Evolutionary conservation across 1,140 invertebrate species (phyloP).

Genomic region (Idris sp.): DNA sequence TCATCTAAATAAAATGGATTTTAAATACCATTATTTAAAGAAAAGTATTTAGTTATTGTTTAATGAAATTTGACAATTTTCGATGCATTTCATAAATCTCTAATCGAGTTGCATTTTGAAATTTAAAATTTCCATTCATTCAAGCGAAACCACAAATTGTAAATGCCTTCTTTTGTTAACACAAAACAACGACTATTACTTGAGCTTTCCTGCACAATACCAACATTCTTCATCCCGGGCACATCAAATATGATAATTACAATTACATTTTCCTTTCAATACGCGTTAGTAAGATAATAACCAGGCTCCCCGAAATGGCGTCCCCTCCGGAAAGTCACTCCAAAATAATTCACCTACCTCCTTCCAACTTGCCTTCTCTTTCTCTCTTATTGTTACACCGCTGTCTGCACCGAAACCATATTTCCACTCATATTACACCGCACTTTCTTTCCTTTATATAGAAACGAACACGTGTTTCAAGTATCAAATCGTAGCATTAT

Average conservation of each 20-base stretch:
- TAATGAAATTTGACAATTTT: no score
- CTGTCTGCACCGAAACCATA: conserved; percentile 11
- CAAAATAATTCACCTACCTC: conserved; percentile 9
- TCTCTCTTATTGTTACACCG: conserved; percentile 7
- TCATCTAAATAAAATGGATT: no score
- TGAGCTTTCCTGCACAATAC: neutral
- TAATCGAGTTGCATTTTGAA: no score
- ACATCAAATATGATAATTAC: conserved; percentile 35
- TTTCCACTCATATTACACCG: conserved; percentile 23
- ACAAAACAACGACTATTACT: neutral
- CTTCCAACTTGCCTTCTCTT: no score
- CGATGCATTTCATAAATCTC: no score
- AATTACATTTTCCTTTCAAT: conserved; percentile 25
- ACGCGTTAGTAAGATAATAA: conserved; percentile 5
- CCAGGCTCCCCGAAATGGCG: neutral
- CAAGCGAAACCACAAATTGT: neutral
- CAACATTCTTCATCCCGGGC: conserved; percentile 2
- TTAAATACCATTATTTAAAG: no score
- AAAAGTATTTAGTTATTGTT: no score
- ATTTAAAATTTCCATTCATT: neutral
- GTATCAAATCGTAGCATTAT: conserved; percentile 44
- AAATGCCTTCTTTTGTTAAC: conserved; percentile 1
- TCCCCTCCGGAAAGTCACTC: neutral
- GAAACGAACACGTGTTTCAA: conserved; percentile 36
- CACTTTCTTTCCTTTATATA: conserved; percentile 24